These are phyloP conservation scores for Sprattus sprattus DNA, from an alignment of 2,113 vertebrate genomes.

Conservation along the genomic window DNA sequence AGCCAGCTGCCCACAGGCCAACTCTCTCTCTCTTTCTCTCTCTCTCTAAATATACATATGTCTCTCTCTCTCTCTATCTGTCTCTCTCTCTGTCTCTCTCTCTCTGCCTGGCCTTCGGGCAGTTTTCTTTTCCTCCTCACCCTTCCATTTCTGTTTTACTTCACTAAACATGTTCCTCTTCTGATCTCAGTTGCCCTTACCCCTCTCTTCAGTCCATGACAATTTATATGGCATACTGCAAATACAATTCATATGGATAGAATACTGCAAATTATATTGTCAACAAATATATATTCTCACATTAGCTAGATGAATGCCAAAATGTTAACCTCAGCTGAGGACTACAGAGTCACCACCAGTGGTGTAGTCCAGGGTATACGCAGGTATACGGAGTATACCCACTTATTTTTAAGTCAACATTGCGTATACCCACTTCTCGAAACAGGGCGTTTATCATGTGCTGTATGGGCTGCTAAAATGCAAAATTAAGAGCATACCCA, in stretches of 20 bases:
- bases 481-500: too few species aligned
- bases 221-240: background rate
- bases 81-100: background rate
- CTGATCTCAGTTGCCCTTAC: background rate
- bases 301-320: background rate
- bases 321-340: background rate
- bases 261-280: background rate
- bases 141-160: background rate
- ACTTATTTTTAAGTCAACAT: too few species aligned
- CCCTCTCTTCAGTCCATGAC: background rate
- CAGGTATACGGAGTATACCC: too few species aligned
- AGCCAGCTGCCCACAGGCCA: conserved; percentile 19
- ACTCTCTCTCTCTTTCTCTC: background rate
- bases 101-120: background rate
- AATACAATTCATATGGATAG: background rate
- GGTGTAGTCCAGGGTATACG: too few species aligned
- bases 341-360: background rate
- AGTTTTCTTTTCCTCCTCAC: background rate
- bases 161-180: background rate
- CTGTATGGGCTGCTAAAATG: too few species aligned
- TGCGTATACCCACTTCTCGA: too few species aligned
- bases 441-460: too few species aligned
- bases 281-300: background rate
- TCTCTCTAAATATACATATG: too few species aligned
- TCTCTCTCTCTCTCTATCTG: too few species aligned